A percentile compares a stretch with the other conserved stretches of the same genome.
These are phyloP conservation scores for Aleiodes leptofemur DNA, from an alignment of 2,888 invertebrate genomes.

Conservation along the genomic window DNA sequence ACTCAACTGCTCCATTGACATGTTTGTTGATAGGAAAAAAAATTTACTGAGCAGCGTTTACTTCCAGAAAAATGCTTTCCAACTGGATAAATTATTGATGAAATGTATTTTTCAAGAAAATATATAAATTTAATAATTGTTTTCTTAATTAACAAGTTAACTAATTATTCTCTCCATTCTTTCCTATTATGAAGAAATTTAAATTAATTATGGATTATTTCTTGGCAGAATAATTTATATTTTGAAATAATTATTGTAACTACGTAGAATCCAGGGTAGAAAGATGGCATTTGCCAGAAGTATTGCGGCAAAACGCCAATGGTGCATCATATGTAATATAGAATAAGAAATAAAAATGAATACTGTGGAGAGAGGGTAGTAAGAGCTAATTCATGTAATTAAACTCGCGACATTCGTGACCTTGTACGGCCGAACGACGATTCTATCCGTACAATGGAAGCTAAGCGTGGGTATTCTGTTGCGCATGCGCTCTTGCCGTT, in stretches of 20 bases:
- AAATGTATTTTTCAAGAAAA: too few relatives aligned
- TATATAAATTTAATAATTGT: too few relatives aligned
- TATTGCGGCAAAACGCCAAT: conserved; percentile 19
- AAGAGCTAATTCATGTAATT: conserved; percentile 71
- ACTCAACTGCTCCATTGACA: background rate
- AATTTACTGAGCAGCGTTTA: too few relatives aligned
- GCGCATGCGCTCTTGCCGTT: conserved; percentile 47
- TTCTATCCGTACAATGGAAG: conserved; percentile 45
- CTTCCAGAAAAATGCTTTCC: too few relatives aligned
- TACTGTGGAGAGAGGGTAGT: conserved; percentile 47
- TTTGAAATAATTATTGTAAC: too few relatives aligned
- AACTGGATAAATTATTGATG: too few relatives aligned
- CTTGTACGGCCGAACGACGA: conserved; percentile 66
- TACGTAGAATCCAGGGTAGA: too few relatives aligned
- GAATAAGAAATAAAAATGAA: conserved; percentile 25
- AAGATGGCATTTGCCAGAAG: background rate
- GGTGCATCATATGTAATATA: conserved; percentile 31
- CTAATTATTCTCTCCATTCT: too few relatives aligned
- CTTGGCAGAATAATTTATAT: too few relatives aligned
- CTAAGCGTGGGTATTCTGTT: conserved; percentile 53
- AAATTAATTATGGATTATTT: too few relatives aligned
- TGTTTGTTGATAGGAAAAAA: background rate
- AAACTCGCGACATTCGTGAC: conserved; percentile 69
- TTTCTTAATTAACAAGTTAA: too few relatives aligned
- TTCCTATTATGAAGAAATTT: too few relatives aligned